Evolutionary conservation across 2,888 invertebrate genomes (phyloP).

Genomic region (Galeopsomyia nigrocyanea): DNA sequence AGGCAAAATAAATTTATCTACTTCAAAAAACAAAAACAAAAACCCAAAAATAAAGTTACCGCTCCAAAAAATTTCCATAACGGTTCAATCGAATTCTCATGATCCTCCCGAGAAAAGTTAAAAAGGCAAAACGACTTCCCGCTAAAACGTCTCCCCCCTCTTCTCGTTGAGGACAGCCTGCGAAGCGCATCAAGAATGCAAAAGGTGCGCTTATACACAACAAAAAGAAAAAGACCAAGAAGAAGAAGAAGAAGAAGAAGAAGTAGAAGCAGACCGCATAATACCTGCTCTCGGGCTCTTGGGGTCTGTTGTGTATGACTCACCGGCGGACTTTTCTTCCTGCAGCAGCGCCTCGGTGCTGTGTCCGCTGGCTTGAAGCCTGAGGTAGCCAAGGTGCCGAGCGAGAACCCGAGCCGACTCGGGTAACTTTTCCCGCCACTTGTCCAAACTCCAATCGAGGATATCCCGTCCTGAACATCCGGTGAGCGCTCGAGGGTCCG

Average conservation of each 20-base stretch:
- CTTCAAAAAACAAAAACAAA: too few relatives aligned
- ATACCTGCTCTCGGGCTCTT: too few relatives aligned
- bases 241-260: too few relatives aligned
- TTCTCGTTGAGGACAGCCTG: not conserved
- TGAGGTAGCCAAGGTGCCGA: conserved; percentile 74
- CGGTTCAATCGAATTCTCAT: too few relatives aligned
- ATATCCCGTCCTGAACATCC: conserved; percentile 72
- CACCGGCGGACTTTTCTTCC: conserved; percentile 42
- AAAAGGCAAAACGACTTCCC: too few relatives aligned
- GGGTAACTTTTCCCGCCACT: conserved; percentile 72
- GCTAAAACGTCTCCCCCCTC: too few relatives aligned
- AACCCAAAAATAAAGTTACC: too few relatives aligned
- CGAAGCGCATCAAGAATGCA: conserved; percentile 31
- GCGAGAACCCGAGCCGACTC: conserved; percentile 73
- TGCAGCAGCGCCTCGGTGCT: conserved; percentile 71
- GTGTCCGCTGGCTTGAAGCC: conserved; percentile 75
- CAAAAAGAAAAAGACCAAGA: not conserved
- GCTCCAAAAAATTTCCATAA: too few relatives aligned
- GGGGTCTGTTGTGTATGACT: conserved; percentile 19
- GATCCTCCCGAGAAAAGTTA: too few relatives aligned
- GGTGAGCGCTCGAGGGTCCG: conserved; percentile 72
- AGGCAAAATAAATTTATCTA: too few relatives aligned
- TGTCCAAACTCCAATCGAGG: conserved; percentile 74
- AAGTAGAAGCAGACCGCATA: too few relatives aligned
- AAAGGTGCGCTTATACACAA: conserved; percentile 23